Conservation (phyloP, 1,140 invertebrate species). For the Aradophagus sp. region DNA sequence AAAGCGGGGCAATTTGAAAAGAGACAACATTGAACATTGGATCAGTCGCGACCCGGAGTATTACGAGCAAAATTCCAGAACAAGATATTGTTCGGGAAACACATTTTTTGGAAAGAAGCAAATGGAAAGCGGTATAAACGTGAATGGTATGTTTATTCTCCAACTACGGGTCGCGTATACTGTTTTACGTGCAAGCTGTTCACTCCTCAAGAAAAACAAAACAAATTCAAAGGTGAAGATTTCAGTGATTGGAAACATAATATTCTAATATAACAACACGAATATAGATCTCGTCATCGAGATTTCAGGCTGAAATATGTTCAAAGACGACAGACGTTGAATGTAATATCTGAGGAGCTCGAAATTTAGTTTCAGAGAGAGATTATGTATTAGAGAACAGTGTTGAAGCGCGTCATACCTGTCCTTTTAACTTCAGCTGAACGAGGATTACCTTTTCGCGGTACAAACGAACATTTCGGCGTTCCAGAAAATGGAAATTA, state of each 20-base stretch:
- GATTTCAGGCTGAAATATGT: slow-evolving; percentile 13
- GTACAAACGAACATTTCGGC: slow-evolving; percentile 4
- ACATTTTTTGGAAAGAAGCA: slow-evolving; percentile 14
- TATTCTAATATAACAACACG: slow-evolving; percentile 10
- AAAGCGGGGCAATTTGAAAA: slow-evolving; percentile 10
- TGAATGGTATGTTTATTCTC: slow-evolving; percentile 33
- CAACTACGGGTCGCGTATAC: slow-evolving; percentile 27
- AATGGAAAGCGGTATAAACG: slow-evolving; percentile 19
- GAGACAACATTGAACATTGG: slow-evolving; percentile 14
- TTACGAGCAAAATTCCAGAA: slow-evolving; percentile 6
- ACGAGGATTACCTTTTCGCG: slow-evolving; percentile 19
- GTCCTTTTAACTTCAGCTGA: slow-evolving; percentile 16
- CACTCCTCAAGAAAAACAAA: neutral
- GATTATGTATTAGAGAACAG: slow-evolving; percentile 4
- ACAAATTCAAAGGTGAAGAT: slow-evolving; percentile 8
- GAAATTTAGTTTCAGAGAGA: neutral
- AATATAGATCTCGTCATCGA: slow-evolving; percentile 21
- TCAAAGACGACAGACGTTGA: slow-evolving; percentile 3
- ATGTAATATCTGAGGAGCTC: slow-evolving; percentile 2
- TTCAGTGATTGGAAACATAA: slow-evolving; percentile 40
- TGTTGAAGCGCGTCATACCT: slow-evolving; percentile 9
- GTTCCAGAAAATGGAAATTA: too few relatives aligned
- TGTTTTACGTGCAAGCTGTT: slow-evolving; percentile 33
- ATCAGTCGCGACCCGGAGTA: slow-evolving; percentile 10
- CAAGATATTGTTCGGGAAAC: slow-evolving; percentile 17